Base-by-base conservation (phyloP, 2,888 invertebrate species). In the Drosophila neonasuta region DNA sequence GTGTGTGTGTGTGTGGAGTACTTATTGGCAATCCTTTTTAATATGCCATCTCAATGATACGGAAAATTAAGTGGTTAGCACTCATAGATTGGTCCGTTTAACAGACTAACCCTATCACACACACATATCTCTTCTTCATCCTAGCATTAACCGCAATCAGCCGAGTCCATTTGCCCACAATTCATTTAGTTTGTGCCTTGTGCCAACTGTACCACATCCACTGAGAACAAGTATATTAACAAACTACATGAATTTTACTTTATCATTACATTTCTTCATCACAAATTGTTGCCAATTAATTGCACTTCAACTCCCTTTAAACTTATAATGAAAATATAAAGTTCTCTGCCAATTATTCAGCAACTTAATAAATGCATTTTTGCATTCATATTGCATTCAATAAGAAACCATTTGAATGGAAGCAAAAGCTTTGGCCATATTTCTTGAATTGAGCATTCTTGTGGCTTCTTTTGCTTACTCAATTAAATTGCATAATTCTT, bases 11-110 rank as follows among this genome's bases (percentile, higher is more conserved):
- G 49, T 52, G 60, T 36, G 32, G 13, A 59, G 62, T 68, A 56
- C 70, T 66, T 59, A 55, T 60, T 62, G 58, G 55, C 71, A 79
- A 80, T 71, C 75, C 67, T 67, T 78, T 80, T 80, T 67, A 80
- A 82, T 82, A 76, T 68, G 70, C 65, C 63, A 64, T 77, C 78
- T 76, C 78, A 80, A 80, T 82, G 80, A 78, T 69, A 78, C 80
- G 80, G 80, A 80, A 82, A 80, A 80, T 80, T 50, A 80, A 80
- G 80, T 80, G 80, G 83, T 82, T 82, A 80, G 65, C 78, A 79
- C 79, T 72, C 65, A 51, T 49, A 51, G 64, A 64, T 58, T 44
- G 57, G 30, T 54, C 46, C 51, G 46, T 48, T 51, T 44, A 42
- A 52, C 51, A 34, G 42, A 46, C 44, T 60, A 45, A 51, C 20